Conservation (phyloP, 1,140 invertebrate genomes). For the Sitodiplosis mosellana region DNA sequence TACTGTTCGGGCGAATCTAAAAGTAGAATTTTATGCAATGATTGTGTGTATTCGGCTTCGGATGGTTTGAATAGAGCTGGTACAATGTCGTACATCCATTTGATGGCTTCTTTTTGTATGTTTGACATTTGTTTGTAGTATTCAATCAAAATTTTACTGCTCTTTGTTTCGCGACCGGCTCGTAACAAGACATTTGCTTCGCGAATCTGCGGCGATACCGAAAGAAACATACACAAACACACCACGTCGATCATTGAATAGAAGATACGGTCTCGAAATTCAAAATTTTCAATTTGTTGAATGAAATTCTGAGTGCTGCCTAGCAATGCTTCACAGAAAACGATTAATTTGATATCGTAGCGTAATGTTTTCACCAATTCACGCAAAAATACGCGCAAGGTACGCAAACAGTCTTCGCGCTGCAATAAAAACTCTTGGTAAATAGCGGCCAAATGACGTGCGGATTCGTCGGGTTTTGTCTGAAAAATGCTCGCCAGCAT, state of each 20-base stretch:
- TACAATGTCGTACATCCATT: conserved; percentile 71
- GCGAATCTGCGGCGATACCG: conserved; percentile 54
- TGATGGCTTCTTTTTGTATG: conserved; percentile 64
- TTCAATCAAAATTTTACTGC: conserved; percentile 28
- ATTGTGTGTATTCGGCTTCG: conserved; percentile 53
- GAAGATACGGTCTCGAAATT: conserved; percentile 68
- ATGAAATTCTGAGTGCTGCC: conserved; percentile 10
- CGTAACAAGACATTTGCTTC: conserved; percentile 34
- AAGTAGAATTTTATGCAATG: conserved; percentile 72
- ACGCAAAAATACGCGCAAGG: conserved; percentile 55
- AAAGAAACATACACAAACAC: conserved; percentile 66
- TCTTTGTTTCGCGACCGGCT: conserved; percentile 16
- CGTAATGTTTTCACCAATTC: conserved; percentile 73
- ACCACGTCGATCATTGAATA: conserved; percentile 67
- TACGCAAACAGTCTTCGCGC: conserved; percentile 76
- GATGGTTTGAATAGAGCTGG: conserved; percentile 53
- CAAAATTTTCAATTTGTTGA: conserved; percentile 32
- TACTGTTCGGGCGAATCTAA: conserved; percentile 73
- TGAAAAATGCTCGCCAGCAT: conserved; percentile 64
- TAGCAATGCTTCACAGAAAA: conserved; percentile 41
- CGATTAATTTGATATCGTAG: conserved; percentile 55
- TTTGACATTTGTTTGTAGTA: conserved; percentile 52
- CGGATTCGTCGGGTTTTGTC: conserved; percentile 53
- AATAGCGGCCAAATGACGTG: conserved; percentile 60
- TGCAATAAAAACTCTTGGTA: conserved; percentile 71